phyloP scores from a whole-genome alignment of 2,888 invertebrate species.

The Linyphia triangularis region DNA sequence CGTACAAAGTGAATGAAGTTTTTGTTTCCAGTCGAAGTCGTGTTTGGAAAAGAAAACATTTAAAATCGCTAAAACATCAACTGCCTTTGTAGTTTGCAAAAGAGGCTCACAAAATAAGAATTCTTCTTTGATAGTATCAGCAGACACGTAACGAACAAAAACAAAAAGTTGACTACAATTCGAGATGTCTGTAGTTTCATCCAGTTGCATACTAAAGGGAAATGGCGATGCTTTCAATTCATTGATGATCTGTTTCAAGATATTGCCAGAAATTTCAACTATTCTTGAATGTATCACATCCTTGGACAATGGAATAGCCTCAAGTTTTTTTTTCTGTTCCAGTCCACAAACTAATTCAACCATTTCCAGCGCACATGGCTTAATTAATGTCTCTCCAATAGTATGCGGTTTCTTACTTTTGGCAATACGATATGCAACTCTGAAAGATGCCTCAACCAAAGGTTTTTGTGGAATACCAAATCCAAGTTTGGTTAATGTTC shows the following conservation, averaged over 20 bases:
- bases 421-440: slow-evolving; percentile 64
- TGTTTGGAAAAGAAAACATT: too few species aligned
- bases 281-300: slow-evolving; percentile 31
- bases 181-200: slow-evolving; percentile 80
- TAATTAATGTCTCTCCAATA: slow-evolving; percentile 67
- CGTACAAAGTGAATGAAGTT: too few species aligned
- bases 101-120: too few species aligned
- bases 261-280: slow-evolving; percentile 63
- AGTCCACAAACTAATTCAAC: slow-evolving; percentile 52
- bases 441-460: slow-evolving; percentile 61
- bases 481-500: too few species aligned
- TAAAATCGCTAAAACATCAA: too few species aligned
- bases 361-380: slow-evolving; percentile 64
- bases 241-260: slow-evolving; percentile 69
- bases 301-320: slow-evolving; percentile 46
- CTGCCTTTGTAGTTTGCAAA: too few species aligned
- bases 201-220: slow-evolving; percentile 68
- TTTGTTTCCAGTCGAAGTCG: too few species aligned
- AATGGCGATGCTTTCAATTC: slow-evolving; percentile 63
- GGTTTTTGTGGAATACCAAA: too few species aligned
- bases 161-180: slow-evolving; percentile 64
- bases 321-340: slow-evolving; percentile 57
- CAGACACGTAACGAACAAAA: too few species aligned
- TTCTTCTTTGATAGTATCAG: too few species aligned
- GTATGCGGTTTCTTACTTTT: slow-evolving; percentile 66